A percentile compares a stretch with the other conserved stretches of the same genome.
Conservation (phyloP, 2,888 invertebrate species). For the Scaptodrosophila latifasciaeformis region DNA sequence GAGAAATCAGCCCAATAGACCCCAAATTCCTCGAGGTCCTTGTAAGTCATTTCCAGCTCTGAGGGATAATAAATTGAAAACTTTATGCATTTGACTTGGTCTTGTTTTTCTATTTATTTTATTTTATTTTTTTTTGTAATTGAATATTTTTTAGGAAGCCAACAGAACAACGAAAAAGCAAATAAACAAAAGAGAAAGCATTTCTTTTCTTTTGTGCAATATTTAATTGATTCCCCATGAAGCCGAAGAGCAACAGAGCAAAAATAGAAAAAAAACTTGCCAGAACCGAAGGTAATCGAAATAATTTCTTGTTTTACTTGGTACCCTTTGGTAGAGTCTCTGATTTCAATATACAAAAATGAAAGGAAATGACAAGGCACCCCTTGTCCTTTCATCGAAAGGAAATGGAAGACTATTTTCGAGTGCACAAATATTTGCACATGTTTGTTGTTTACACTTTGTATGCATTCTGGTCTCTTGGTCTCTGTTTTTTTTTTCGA, state of each 20-base stretch:
- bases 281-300: conserved; percentile 36
- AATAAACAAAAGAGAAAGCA: not conserved
- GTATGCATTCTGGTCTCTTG: too few species aligned
- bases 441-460: conserved; percentile 29
- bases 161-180: not conserved
- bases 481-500: too few species aligned
- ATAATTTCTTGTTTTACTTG: conserved; percentile 8
- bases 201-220: conserved; percentile 25
- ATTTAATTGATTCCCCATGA: conserved; percentile 63
- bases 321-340: too few species aligned
- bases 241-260: conserved; percentile 22
- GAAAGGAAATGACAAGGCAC: conserved; percentile 12
- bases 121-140: too few species aligned
- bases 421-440: conserved; percentile 35
- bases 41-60: too few species aligned
- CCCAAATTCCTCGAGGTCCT: too few species aligned
- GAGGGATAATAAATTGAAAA: too few species aligned
- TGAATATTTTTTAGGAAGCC: too few species aligned
- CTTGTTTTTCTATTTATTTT: conserved; percentile 18
- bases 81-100: too few species aligned
- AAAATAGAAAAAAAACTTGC: conserved; percentile 16
- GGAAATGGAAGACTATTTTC: conserved; percentile 22
- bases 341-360: not conserved
- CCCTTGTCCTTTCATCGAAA: not conserved
- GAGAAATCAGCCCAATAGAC: too few species aligned